Evolutionary conservation across 1,140 invertebrate species (phyloP).

Genomic region (Telenomus remus): DNA sequence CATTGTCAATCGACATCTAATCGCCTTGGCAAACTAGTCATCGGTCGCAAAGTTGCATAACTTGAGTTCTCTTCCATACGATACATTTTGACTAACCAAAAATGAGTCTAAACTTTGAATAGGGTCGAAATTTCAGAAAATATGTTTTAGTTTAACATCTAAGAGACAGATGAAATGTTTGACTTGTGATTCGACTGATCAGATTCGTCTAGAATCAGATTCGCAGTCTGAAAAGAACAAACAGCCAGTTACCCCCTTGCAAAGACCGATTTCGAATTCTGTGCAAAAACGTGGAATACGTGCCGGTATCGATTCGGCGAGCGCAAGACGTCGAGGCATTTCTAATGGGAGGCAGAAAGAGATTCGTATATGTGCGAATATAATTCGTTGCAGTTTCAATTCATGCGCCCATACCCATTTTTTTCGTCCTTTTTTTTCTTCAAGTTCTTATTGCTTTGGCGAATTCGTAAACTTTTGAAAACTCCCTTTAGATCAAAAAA

Average conservation of each 20-base stretch:
- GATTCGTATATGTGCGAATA: conserved; percentile 41
- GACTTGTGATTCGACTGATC: conserved; percentile 11
- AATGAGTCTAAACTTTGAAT: too few species aligned
- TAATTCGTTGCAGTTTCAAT: conserved; percentile 53
- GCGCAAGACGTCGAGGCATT: conserved; percentile 24
- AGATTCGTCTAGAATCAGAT: conserved; percentile 22
- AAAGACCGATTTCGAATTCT: conserved; percentile 42
- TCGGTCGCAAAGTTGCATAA: too few species aligned
- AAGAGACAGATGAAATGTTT: not conserved
- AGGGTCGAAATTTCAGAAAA: too few species aligned
- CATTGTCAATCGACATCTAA: too few species aligned
- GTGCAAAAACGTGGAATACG: conserved; percentile 14
- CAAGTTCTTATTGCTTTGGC: conserved; percentile 34
- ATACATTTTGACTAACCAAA: too few species aligned
- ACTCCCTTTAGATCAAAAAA: conserved; percentile 39
- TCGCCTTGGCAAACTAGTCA: too few species aligned
- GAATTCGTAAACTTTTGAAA: conserved; percentile 38
- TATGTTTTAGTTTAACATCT: not conserved
- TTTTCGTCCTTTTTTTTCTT: conserved; percentile 28
- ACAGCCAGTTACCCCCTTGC: conserved; percentile 7
- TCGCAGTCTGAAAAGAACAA: conserved; percentile 24
- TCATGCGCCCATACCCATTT: conserved; percentile 20
- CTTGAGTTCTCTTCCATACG: too few species aligned
- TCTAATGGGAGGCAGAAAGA: conserved; percentile 32
- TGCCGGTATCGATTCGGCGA: conserved; percentile 29